phyloP scores from a whole-genome alignment of 2,888 invertebrate species.

The Caenorhabditis plicata region DNA sequence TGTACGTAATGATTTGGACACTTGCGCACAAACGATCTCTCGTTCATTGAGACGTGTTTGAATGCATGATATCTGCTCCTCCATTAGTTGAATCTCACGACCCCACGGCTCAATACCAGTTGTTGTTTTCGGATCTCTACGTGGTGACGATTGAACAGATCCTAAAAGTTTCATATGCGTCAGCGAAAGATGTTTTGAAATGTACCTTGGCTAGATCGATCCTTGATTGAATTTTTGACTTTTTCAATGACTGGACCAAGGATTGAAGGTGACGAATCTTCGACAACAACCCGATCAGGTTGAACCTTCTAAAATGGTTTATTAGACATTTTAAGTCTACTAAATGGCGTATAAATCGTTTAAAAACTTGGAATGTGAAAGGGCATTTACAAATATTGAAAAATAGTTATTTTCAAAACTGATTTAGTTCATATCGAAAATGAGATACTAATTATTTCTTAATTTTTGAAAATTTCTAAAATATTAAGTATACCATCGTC shows the following conservation, averaged over 20 bases:
- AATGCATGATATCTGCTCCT: conserved; percentile 62
- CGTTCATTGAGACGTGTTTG: conserved; percentile 66
- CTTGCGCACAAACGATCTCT: conserved; percentile 40
- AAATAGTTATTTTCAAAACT: too few relatives aligned
- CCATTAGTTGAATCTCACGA: conserved; percentile 63
- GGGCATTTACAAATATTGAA: too few relatives aligned
- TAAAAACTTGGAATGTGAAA: too few relatives aligned
- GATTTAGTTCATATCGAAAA: too few relatives aligned
- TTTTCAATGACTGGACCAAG: conserved; percentile 13
- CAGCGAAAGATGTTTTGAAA: neutral
- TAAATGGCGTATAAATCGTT: too few relatives aligned
- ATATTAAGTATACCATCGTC: neutral
- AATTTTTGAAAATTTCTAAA: too few relatives aligned
- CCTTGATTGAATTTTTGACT: conserved; percentile 22
- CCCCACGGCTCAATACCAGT: conserved; percentile 8
- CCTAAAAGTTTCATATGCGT: neutral
- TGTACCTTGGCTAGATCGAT: conserved; percentile 14
- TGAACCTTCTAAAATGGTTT: too few relatives aligned
- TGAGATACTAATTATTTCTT: too few relatives aligned
- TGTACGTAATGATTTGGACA: conserved; percentile 17
- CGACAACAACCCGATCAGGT: too few relatives aligned
- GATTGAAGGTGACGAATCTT: conserved; percentile 4
- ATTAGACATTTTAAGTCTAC: too few relatives aligned
- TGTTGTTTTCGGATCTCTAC: conserved; percentile 2
- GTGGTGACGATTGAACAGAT: conserved; percentile 14